Base-by-base conservation (phyloP, 2,113 vertebrate genomes). In the Glaucomys volans region DNA sequence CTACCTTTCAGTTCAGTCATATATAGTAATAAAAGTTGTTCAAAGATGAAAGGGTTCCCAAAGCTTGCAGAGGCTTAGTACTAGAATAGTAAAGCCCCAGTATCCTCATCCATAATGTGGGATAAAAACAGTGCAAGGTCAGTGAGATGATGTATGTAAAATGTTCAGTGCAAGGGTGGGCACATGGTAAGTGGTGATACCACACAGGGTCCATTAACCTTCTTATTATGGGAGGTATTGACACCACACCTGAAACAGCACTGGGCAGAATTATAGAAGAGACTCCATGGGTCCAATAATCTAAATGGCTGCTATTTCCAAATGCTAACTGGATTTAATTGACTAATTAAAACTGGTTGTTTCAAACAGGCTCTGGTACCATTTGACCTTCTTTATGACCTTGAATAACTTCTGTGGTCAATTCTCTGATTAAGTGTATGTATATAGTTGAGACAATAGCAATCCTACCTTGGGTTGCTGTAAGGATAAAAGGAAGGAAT, bases 381-480 rank as follows among this genome's bases (percentile, higher is more conserved):
- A 72, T 20, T 50, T n/a, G 54, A 8, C 18, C 24, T 87, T 92
- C 74, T 74, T 0, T 30, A 35, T 40, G 35, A 90, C 72, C 72
- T 92, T 92, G 85, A 93, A n/a, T 82, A 50, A 35, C 72, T 82
- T 81, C 88, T 74, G 22, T 62, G 89, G 93, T 79, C 18, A 6
- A 17, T 90, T 75, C 28, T 91, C 50, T 81, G 82, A 77, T 76
- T 74, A 7, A 32, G 32, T 77, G 87, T 74, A n/a, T 79, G 7
- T 82, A 86, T 89, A 71, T 64, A 62, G 77, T 44, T 18, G 26
- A 50, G 67, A 67, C 67, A 84, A 67, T 75, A 26, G 24, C 50
- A 71, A 77, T 47, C 16, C 83, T 86, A n/a, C 20, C 30, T 75
- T 30, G 35, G 4, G 4, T 57, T 64, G 14, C 40, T 91, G 2